Percentiles rank a stretch among this genome's conserved stretches.
These are phyloP conservation scores for Stomorhina lunata DNA, from an alignment of 2,888 invertebrate species.

Conservation along the genomic window DNA sequence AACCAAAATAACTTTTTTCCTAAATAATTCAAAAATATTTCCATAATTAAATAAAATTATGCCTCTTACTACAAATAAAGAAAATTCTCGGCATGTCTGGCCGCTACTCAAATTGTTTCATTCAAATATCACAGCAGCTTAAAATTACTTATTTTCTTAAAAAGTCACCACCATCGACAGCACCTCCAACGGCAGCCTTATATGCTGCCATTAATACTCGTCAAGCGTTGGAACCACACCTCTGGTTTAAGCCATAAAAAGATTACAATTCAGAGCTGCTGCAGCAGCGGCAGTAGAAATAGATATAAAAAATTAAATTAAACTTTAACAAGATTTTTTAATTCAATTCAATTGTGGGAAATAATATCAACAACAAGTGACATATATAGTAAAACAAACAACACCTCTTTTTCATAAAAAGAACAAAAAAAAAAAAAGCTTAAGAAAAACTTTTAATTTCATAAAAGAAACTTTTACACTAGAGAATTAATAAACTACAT, in stretches of 20 bases:
- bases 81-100: slow-evolving; percentile 23
- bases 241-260: slow-evolving; percentile 51
- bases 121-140: slow-evolving; percentile 24
- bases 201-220: too few relatives aligned
- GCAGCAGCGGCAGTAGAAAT: background rate
- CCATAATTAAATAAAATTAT: slow-evolving; percentile 20
- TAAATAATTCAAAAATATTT: slow-evolving; percentile 13
- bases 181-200: background rate
- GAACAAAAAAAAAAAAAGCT: too few relatives aligned
- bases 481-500: too few relatives aligned
- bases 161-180: background rate
- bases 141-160: slow-evolving; percentile 12
- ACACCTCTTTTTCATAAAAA: too few relatives aligned
- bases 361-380: slow-evolving; percentile 54
- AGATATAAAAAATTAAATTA: background rate
- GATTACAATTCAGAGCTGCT: background rate
- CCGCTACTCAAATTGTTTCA: slow-evolving; percentile 46
- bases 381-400: slow-evolving; percentile 55
- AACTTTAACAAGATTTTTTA: slow-evolving; percentile 24
- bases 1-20: background rate
- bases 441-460: too few relatives aligned
- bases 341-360: slow-evolving; percentile 27
- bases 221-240: slow-evolving; percentile 47
- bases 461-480: too few relatives aligned
- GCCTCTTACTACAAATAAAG: background rate